These are phyloP conservation scores for Borostomias antarcticus DNA, from an alignment of 2,797 vertebrate genomes.

Conservation along the genomic window DNA sequence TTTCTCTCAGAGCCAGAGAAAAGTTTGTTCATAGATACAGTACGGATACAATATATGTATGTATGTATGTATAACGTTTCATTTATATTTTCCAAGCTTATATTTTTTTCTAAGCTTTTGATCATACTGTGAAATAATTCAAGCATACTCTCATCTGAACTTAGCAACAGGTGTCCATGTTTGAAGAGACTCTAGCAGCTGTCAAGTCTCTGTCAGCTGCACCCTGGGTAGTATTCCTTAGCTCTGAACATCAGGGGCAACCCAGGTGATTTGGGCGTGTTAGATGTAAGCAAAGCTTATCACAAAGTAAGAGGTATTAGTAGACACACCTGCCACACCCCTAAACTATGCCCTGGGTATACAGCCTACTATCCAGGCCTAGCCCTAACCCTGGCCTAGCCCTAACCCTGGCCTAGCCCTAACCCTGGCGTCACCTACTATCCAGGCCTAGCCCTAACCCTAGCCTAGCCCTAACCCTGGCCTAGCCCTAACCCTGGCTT, in stretches of 20 bases:
- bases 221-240: no score
- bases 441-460: no score
- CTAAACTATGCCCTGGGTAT: no score
- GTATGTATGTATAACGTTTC: slow-evolving; percentile 26
- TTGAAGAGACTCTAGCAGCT: slow-evolving; percentile 13
- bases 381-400: no score
- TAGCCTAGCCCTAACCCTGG: no score
- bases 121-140: slow-evolving; percentile 74
- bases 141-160: slow-evolving; percentile 64
- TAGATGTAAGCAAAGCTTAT: background rate
- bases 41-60: slow-evolving; percentile 43
- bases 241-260: no score
- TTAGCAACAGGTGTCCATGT: slow-evolving; percentile 30
- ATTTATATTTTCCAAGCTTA: slow-evolving; percentile 36
- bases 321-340: background rate
- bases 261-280: no score
- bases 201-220: background rate
- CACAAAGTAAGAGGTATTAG: background rate
- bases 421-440: no score
- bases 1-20: slow-evolving; percentile 35
- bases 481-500: no score
- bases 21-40: background rate
- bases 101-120: slow-evolving; percentile 3
- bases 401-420: no score
- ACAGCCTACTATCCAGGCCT: no score